phyloP scores from a whole-genome alignment of 30 jellyfish, hydroid and myxozoan genomes.

The Aurelia sp. region DNA sequence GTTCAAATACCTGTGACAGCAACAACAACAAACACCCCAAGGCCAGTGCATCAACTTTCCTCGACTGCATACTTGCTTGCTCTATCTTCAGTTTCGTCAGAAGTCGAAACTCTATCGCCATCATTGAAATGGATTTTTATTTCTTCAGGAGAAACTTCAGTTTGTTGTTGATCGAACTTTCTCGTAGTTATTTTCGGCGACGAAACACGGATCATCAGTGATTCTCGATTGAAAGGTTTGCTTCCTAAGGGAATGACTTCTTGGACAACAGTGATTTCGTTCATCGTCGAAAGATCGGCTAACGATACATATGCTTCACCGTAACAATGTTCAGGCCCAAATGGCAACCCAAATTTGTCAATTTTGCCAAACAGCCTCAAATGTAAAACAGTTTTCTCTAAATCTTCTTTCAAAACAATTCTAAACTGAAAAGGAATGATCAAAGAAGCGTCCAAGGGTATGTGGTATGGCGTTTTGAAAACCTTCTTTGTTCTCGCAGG shows the following conservation, averaged over 20 bases:
- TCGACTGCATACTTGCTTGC: too few species aligned
- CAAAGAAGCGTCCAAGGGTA: conserved; percentile 55
- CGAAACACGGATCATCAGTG: conserved; percentile 54
- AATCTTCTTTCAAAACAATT: conserved; percentile 29
- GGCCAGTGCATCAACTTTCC: too few species aligned
- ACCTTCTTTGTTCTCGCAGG: conserved; percentile 22
- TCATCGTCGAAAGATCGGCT: conserved; percentile 38
- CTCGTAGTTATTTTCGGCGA: conserved; percentile 46
- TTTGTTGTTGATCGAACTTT: conserved; percentile 22
- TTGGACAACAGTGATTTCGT: conserved; percentile 56
- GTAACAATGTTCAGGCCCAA: conserved; percentile 66
- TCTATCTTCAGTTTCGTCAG: too few species aligned
- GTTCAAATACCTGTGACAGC: too few species aligned
- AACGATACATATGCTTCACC: conserved; percentile 66
- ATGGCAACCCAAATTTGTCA: conserved; percentile 39
- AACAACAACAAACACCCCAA: too few species aligned
- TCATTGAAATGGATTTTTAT: conserved; percentile 20
- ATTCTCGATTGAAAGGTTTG: conserved; percentile 47
- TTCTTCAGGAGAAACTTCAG: conserved; percentile 49
- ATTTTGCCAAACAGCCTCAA: conserved; percentile 53
- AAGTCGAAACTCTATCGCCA: neutral
- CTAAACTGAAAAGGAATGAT: conserved; percentile 51
- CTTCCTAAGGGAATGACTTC: conserved; percentile 64
- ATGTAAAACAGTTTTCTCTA: conserved; percentile 18
- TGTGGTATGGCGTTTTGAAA: conserved; percentile 36